Percentiles rank a stretch among this genome's conserved stretches.
Evolutionary conservation across 2,113 vertebrate genomes (phyloP).

Genomic region (Cryptomyrus ogoouensis): DNA sequence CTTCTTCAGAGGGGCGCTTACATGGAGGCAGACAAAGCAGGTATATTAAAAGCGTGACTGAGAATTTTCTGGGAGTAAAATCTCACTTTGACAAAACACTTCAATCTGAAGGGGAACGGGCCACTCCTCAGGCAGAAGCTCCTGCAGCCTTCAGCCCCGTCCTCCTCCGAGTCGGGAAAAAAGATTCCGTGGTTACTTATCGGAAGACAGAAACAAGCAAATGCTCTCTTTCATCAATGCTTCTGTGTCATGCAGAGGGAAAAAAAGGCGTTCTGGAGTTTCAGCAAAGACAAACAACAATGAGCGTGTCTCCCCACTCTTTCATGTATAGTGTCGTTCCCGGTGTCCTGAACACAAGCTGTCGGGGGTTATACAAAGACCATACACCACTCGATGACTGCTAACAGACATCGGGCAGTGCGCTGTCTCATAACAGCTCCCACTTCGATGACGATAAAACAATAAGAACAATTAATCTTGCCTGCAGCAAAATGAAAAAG

Average conservation of each 20-base stretch:
- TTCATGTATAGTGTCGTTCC: neutral
- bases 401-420: neutral
- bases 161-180: neutral
- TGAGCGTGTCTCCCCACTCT: neutral
- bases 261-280: neutral
- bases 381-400: neutral
- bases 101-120: neutral
- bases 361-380: constrained; percentile 13
- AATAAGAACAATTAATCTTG: neutral
- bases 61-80: constrained; percentile 4
- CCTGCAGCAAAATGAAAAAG: neutral
- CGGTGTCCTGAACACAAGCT: neutral
- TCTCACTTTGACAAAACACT: neutral
- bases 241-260: neutral
- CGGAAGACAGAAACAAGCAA: neutral
- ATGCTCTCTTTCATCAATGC: neutral
- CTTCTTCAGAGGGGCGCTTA: neutral
- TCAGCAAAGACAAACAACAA: constrained; percentile 16
- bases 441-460: neutral
- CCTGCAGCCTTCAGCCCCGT: neutral
- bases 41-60: neutral
- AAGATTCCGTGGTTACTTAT: neutral
- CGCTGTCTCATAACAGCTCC: neutral
- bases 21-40: neutral
- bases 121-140: too few relatives aligned